phyloP scores from a whole-genome alignment of 2,888 invertebrate genomes.

The Cataglyphis rosenhaueri region DNA sequence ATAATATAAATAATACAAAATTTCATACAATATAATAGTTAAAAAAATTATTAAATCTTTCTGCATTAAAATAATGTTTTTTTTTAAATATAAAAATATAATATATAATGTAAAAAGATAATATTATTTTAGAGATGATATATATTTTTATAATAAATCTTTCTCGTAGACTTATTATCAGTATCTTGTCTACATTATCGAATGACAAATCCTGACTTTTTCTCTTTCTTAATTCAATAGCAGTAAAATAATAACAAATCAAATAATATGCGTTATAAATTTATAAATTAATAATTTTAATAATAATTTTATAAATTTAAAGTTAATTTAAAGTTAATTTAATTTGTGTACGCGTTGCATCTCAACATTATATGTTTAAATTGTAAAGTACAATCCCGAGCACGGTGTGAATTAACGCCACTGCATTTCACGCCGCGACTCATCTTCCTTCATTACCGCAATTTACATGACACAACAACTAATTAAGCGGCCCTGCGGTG shows the following conservation, averaged over 20 bases:
- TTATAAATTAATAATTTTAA: background rate
- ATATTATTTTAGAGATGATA: background rate
- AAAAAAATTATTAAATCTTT: background rate
- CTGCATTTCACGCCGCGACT: background rate
- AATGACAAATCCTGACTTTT: background rate
- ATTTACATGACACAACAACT: slow-evolving; percentile 65
- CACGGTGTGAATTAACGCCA: slow-evolving; percentile 24
- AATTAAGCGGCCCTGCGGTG: slow-evolving; percentile 44
- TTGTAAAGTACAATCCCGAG: background rate
- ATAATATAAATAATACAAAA: background rate
- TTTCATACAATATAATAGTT: slow-evolving; percentile 38
- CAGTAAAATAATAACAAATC: background rate
- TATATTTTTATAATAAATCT: background rate
- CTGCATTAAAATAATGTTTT: background rate
- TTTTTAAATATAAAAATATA: background rate
- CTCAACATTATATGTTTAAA: background rate
- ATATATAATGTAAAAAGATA: slow-evolving; percentile 36
- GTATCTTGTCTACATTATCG: background rate
- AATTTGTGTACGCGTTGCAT: background rate
- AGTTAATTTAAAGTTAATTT: background rate
- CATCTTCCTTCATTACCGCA: slow-evolving; percentile 55
- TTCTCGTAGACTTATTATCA: background rate
- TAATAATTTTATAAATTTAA: no score
- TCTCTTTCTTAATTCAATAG: background rate
- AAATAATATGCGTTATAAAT: background rate